These are phyloP conservation scores for Abrostola tripartita DNA, from an alignment of 2,888 invertebrate genomes.

Conservation along the genomic window DNA sequence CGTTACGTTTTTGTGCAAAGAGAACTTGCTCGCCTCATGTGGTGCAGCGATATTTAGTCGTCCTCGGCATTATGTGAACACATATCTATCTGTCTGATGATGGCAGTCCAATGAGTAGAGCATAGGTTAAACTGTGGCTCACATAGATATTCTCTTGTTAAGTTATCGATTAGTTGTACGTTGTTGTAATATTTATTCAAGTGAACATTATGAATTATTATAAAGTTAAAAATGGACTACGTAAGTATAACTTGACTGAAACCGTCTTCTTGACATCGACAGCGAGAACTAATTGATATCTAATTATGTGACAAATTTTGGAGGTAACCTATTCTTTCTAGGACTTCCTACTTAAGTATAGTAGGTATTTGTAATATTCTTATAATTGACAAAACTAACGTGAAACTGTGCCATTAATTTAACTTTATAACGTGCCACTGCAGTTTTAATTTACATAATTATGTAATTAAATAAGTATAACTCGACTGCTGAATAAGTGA, in stretches of 20 bases:
- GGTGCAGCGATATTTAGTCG: constrained; percentile 41
- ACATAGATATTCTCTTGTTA: constrained; percentile 61
- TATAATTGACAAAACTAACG: constrained; percentile 86
- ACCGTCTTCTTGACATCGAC: constrained; percentile 44
- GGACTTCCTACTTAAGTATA: constrained; percentile 71
- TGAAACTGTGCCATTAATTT: constrained; percentile 88
- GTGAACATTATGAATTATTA: constrained; percentile 64
- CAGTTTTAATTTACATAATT: constrained; percentile 77
- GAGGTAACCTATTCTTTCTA: constrained; percentile 69
- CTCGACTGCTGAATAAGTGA: constrained; percentile 87
- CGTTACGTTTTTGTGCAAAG: constrained; percentile 57
- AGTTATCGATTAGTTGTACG: constrained; percentile 65
- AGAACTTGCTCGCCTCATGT: constrained; percentile 35
- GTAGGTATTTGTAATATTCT: constrained; percentile 78
- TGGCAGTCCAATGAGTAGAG: constrained; percentile 58
- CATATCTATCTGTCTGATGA: constrained; percentile 77
- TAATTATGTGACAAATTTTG: constrained; percentile 50
- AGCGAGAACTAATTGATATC: constrained; percentile 51
- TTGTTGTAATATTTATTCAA: constrained; percentile 62
- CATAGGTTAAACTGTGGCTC: constrained; percentile 56
- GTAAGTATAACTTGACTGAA: constrained; percentile 57
- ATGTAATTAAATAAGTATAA: constrained; percentile 83
- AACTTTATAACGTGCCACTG: constrained; percentile 87
- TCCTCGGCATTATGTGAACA: constrained; percentile 68
- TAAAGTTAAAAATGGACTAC: constrained; percentile 57